Conservation (phyloP, 2,113 vertebrate genomes). For the Azemiops feae region DNA sequence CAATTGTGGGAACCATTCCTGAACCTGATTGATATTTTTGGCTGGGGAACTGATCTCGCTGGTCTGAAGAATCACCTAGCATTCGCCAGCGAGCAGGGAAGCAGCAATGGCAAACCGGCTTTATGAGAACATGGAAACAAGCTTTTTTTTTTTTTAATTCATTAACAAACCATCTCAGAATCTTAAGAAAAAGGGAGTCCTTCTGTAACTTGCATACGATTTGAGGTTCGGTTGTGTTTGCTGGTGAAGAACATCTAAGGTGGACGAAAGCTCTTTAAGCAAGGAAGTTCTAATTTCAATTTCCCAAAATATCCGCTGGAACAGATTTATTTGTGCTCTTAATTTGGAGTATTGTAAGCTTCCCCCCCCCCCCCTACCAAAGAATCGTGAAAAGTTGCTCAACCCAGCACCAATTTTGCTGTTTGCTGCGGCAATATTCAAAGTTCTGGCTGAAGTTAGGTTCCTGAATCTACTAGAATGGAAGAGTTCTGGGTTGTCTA, state of each 20-base stretch:
- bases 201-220: not conserved
- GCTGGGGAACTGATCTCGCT: not conserved
- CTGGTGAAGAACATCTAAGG: not conserved
- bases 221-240: not conserved
- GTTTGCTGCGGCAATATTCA: not conserved
- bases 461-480: slow-evolving; percentile 18
- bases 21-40: not conserved
- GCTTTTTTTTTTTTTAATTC: not conserved
- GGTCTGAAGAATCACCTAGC: not conserved
- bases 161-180: not conserved
- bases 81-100: not conserved
- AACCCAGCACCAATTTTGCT: not conserved
- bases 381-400: not conserved
- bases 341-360: not conserved
- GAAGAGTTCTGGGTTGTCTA: slow-evolving; percentile 64
- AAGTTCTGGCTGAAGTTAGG: not conserved
- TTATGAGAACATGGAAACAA: not conserved
- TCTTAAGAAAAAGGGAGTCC: not conserved
- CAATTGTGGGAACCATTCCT: not conserved
- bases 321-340: not conserved
- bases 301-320: not conserved
- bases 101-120: not conserved
- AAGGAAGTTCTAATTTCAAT: not conserved
- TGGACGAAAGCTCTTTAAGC: not conserved
- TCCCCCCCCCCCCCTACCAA: not conserved